Conservation (phyloP, 2,888 invertebrate species). For the Ophion ventricosus region DNA sequence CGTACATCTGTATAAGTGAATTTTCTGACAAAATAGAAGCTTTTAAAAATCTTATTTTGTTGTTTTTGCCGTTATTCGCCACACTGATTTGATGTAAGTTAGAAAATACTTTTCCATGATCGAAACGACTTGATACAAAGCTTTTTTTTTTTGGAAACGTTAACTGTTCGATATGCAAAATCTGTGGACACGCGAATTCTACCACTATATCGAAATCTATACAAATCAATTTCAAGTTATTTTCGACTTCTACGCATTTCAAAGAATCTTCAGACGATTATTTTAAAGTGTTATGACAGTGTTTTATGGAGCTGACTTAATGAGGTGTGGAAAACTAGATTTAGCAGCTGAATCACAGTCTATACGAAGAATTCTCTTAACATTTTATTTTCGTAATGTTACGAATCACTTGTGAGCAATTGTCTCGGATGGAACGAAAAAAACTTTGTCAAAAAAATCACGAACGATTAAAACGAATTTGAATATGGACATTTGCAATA, state of each 20-base stretch:
- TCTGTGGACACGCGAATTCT: not conserved
- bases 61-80: not conserved
- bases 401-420: not conserved
- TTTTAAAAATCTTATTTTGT: conserved; percentile 70
- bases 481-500: not conserved
- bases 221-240: not conserved
- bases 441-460: not conserved
- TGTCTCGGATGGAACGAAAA: not conserved
- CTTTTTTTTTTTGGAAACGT: not conserved
- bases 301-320: not conserved
- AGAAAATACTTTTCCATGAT: not conserved
- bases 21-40: conserved; percentile 78
- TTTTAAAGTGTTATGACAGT: not conserved
- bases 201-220: not conserved
- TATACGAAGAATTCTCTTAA: not conserved
- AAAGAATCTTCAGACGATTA: not conserved
- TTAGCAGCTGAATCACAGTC: conserved; percentile 1
- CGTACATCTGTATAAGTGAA: conserved; percentile 75
- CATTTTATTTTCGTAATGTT: not conserved
- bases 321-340: not conserved
- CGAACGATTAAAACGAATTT: not conserved
- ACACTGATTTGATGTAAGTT: not conserved
- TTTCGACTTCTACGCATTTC: not conserved
- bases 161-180: not conserved
- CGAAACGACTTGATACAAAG: not conserved